Conservation (phyloP, 1,140 invertebrate species). For the Drosophila suzukii region DNA sequence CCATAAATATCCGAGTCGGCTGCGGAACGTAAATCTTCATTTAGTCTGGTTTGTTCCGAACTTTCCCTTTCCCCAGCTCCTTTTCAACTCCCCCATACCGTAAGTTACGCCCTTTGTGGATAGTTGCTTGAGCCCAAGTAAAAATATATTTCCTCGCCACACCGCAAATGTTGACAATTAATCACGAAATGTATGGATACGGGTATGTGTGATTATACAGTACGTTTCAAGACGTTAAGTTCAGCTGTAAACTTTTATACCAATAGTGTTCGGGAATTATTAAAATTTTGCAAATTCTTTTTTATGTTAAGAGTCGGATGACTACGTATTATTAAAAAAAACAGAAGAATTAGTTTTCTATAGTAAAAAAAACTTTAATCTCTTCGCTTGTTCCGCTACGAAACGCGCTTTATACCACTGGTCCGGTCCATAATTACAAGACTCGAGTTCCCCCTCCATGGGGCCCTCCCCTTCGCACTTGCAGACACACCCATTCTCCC, state of each 20-base stretch:
- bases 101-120: slow-evolving; percentile 42
- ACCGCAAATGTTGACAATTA: slow-evolving; percentile 66
- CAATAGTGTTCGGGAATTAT: too few relatives aligned
- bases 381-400: neutral
- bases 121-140: slow-evolving; percentile 41
- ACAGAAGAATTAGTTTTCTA: too few relatives aligned
- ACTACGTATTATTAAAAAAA: too few relatives aligned
- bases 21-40: slow-evolving; percentile 67
- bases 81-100: slow-evolving; percentile 9
- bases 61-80: slow-evolving; percentile 27
- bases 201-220: slow-evolving; percentile 20
- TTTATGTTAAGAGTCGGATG: too few relatives aligned
- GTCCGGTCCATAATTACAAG: slow-evolving; percentile 57
- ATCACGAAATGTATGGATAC: slow-evolving; percentile 59
- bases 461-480: slow-evolving; percentile 1
- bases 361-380: too few relatives aligned
- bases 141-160: slow-evolving; percentile 20
- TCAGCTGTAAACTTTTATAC: neutral
- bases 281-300: too few relatives aligned
- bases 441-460: neutral
- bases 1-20: slow-evolving; percentile 39
- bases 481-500: slow-evolving; percentile 18
- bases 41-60: slow-evolving; percentile 36
- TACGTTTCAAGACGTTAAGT: slow-evolving; percentile 14
- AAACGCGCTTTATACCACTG: slow-evolving; percentile 23